Conservation (phyloP, 53 echinoderm and acorn worm genomes). For the Paracentrotus lividus region DNA sequence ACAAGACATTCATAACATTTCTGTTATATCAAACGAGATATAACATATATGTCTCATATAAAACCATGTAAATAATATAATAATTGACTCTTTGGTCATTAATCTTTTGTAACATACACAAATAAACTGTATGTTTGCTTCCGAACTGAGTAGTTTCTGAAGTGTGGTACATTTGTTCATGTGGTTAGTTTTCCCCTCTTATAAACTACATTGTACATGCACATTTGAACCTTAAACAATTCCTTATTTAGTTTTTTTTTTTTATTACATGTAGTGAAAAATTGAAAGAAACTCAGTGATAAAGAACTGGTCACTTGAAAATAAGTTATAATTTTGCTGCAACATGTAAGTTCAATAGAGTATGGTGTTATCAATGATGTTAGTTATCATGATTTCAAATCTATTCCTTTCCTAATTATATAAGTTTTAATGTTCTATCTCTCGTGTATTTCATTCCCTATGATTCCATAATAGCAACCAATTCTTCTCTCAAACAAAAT, state of each 20-base stretch:
- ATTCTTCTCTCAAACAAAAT: not conserved
- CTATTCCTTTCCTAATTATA: not conserved
- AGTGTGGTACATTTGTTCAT: too few species aligned
- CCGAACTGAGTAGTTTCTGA: too few species aligned
- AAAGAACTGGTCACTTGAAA: too few species aligned
- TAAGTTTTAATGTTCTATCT: not conserved
- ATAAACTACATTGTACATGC: too few species aligned
- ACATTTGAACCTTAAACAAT: too few species aligned
- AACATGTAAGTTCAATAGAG: too few species aligned
- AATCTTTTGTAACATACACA: not conserved
- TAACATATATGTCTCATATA: not conserved
- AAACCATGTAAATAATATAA: constrained; percentile 1
- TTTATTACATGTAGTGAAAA: too few species aligned
- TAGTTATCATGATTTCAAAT: not conserved
- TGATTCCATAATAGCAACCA: not conserved
- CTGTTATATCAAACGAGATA: not conserved
- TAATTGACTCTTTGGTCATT: constrained; percentile 30
- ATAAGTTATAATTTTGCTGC: too few species aligned
- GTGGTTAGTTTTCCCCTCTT: too few species aligned
- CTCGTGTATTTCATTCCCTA: not conserved
- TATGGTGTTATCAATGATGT: not conserved
- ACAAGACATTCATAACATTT: not conserved
- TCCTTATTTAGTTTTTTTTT: too few species aligned
- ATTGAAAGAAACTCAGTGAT: too few species aligned
- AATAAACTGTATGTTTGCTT: not conserved